These are phyloP conservation scores for Spodoptera exigua DNA, from an alignment of 2,888 invertebrate genomes.

Conservation along the genomic window DNA sequence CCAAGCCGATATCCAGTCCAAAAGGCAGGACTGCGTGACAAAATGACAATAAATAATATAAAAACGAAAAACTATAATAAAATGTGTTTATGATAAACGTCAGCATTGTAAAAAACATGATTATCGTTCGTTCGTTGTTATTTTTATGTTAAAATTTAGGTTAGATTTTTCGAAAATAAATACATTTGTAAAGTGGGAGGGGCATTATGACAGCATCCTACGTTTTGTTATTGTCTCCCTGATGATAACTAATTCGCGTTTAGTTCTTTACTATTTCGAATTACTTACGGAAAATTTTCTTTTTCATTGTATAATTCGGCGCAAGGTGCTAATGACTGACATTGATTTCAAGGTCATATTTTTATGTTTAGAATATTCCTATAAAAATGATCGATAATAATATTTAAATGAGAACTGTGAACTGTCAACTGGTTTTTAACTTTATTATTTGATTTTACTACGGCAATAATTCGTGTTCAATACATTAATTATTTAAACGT, in stretches of 20 bases:
- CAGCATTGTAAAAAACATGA: constrained; percentile 75
- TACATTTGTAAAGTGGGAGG: constrained; percentile 67
- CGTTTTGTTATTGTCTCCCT: constrained; percentile 37
- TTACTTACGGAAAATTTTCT: constrained; percentile 39
- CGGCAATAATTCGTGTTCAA: no score
- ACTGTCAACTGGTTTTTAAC: no score
- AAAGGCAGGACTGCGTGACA: constrained; percentile 81
- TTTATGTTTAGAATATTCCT: no score
- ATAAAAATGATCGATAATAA: no score
- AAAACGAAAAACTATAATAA: constrained; percentile 67
- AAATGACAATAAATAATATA: constrained; percentile 70
- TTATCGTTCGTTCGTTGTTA: constrained; percentile 74
- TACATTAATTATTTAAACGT: no score
- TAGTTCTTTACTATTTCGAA: constrained; percentile 17
- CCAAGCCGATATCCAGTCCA: constrained; percentile 78
- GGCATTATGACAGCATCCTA: constrained; percentile 62
- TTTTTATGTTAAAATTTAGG: constrained; percentile 44
- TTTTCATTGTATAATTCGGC: background rate
- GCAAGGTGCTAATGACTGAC: constrained; percentile 1
- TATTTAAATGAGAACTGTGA: no score
- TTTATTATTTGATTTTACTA: no score
- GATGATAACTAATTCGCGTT: constrained; percentile 29
- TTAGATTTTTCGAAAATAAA: constrained; percentile 78
- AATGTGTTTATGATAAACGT: constrained; percentile 68
- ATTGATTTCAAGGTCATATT: constrained; percentile 22